Percentiles rank a stretch among this genome's conserved stretches.
Conservation (phyloP, 2,888 invertebrate species). For the Diabrotica balteata region DNA sequence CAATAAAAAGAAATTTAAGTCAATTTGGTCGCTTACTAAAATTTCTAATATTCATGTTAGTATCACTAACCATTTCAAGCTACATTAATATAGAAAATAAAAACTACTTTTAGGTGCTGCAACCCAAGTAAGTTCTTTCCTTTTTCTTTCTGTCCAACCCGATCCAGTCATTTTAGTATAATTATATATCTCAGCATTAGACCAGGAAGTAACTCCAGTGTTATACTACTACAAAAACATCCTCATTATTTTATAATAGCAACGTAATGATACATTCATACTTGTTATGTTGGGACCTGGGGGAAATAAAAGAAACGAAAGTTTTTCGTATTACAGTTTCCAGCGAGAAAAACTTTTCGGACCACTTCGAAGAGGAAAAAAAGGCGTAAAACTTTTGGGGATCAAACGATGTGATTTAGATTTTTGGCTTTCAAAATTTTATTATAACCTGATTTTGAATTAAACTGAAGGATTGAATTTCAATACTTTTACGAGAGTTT, state of each 20-base stretch:
- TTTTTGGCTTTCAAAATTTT: slow-evolving; percentile 4
- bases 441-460: slow-evolving; percentile 8
- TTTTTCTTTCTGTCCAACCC: too few species aligned
- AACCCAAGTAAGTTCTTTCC: too few species aligned
- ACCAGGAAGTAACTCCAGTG: background rate
- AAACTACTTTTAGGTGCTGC: too few species aligned
- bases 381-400: too few species aligned
- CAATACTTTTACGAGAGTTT: background rate
- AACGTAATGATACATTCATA: slow-evolving; percentile 25
- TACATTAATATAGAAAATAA: too few species aligned
- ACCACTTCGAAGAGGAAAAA: too few species aligned
- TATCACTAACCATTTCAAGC: too few species aligned
- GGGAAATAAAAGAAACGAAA: slow-evolving; percentile 23
- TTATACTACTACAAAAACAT: slow-evolving; percentile 6
- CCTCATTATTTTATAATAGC: slow-evolving; percentile 24
- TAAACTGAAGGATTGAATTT: slow-evolving; percentile 12
- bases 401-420: slow-evolving; percentile 10
- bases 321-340: slow-evolving; percentile 11
- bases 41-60: too few species aligned
- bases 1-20: too few species aligned
- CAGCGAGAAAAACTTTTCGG: slow-evolving; percentile 4
- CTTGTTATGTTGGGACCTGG: slow-evolving; percentile 20
- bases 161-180: too few species aligned
- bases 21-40: too few species aligned
- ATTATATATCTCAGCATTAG: background rate